Evolutionary conservation across 2,113 vertebrate genomes (phyloP), one percentile per base, ranked within the genome.

Genomic region (Pampusana beccarii): DNA sequence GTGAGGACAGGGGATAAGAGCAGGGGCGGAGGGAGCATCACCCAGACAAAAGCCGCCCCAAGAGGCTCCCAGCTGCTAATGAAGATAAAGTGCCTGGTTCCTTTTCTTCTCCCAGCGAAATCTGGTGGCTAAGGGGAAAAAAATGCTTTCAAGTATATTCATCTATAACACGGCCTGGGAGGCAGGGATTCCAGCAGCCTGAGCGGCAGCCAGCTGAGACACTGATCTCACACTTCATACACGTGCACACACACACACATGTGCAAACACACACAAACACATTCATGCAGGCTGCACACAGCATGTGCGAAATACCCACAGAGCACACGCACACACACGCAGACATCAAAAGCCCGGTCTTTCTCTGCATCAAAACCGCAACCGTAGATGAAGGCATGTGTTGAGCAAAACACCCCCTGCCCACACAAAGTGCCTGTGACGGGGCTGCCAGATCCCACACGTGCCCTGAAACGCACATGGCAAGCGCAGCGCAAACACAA

Each of bases 91-190:
- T 89, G 91, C 80, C 86, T 8, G 4, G 88, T 81, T 95, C 90
- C 88, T 95, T 96, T 96, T 86, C 80, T 95, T 93, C 92, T 89
- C 57, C n/a, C 36, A 61, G 73, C 17, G 88, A 94, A 94, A 93
- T 84, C 92, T 89, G 36, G 74, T 75, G 88, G 95, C 95, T 97
- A 89, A 94, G 86, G 86, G 77, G 69, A 44, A 78, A 95, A 96
- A 97, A 96, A 94, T 97, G 90, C 96, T 96, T 96, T 97, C 95
- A 96, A 93, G 93, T 96, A 73, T 94, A 91, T 80, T 96, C 90
- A 96, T 96, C 86, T 95, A 71, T 80, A 95, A 87, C 77, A 36
- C 2, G 77, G 93, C 83, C 95, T 91, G 90, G 90, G 88, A 97
- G 93, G 96, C 95, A 96, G 88, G 77, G 69, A 96, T 95, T 96